Percentiles rank a stretch among this genome's conserved stretches.
Conservation (phyloP, 2,888 invertebrate species). For the Drosophila pullipes region DNA sequence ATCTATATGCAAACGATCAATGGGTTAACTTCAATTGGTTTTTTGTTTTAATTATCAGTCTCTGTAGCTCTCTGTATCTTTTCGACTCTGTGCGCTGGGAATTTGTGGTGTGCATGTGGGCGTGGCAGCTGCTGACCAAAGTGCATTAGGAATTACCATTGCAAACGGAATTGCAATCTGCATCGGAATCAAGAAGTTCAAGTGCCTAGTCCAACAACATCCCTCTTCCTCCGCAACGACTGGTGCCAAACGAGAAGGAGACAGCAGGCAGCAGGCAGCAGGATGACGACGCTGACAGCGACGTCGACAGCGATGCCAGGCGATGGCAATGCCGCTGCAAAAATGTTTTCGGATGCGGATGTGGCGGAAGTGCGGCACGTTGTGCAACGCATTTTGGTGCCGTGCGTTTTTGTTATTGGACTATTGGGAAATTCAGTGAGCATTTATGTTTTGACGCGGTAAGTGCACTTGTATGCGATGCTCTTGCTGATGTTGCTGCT, state of each 20-base stretch:
- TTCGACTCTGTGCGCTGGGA: slow-evolving; percentile 21
- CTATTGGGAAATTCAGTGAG: slow-evolving; percentile 89
- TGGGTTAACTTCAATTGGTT: slow-evolving; percentile 37
- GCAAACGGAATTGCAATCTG: slow-evolving; percentile 48
- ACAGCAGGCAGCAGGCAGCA: neutral
- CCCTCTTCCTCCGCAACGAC: neutral
- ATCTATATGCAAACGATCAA: neutral
- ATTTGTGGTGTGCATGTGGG: slow-evolving; percentile 18
- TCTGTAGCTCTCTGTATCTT: slow-evolving; percentile 13
- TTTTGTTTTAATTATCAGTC: slow-evolving; percentile 48
- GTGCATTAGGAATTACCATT: slow-evolving; percentile 50
- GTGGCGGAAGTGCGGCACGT: slow-evolving; percentile 84
- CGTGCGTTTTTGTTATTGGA: slow-evolving; percentile 89
- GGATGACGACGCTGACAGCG: slow-evolving; percentile 40
- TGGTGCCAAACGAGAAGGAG: slow-evolving; percentile 4
- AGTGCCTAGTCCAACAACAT: slow-evolving; percentile 22
- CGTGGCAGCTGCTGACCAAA: slow-evolving; percentile 43
- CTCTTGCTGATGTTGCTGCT: slow-evolving; percentile 18
- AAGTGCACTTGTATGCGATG: slow-evolving; percentile 75
- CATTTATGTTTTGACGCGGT: slow-evolving; percentile 87
- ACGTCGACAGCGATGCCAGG: slow-evolving; percentile 39
- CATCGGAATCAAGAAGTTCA: slow-evolving; percentile 49
- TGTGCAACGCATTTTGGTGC: slow-evolving; percentile 88
- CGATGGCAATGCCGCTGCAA: slow-evolving; percentile 45
- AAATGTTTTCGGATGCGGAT: slow-evolving; percentile 83